Percentiles rank a stretch among this genome's conserved stretches.
phyloP scores from a whole-genome alignment of 2,888 invertebrate genomes.

The Leucoptera coffeella region DNA sequence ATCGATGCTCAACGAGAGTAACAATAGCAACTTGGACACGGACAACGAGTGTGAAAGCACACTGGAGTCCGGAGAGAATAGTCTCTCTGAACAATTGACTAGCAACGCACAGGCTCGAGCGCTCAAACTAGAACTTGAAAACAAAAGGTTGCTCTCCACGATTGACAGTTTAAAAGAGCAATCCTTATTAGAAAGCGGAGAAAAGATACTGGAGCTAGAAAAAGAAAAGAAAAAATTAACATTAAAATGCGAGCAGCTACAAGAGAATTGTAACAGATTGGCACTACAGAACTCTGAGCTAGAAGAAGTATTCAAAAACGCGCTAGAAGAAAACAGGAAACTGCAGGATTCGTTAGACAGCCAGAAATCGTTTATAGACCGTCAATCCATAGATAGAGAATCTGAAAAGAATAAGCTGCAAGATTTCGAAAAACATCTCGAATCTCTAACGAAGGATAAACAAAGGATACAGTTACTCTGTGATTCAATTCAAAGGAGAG shows the following conservation, averaged over 20 bases:
- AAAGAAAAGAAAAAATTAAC: conserved; percentile 85
- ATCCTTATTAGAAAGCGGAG: conserved; percentile 73
- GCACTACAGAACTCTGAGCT: conserved; percentile 72
- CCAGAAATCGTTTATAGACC: conserved; percentile 61
- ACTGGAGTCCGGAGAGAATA: conserved; percentile 69
- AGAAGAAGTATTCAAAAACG: conserved; percentile 76
- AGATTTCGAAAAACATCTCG: conserved; percentile 70
- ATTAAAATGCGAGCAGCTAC: conserved; percentile 78
- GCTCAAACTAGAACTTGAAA: conserved; percentile 86
- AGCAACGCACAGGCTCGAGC: conserved; percentile 86
- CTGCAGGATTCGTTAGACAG: conserved; percentile 74
- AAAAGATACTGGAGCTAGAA: conserved; percentile 78
- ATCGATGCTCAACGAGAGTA: conserved; percentile 66
- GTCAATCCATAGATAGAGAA: conserved; percentile 58
- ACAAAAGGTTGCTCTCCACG: conserved; percentile 76
- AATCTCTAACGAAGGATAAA: conserved; percentile 73
- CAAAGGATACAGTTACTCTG: conserved; percentile 75
- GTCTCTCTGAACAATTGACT: conserved; percentile 85
- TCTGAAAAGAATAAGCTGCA: conserved; percentile 64
- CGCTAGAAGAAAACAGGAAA: conserved; percentile 77
- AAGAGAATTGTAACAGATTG: conserved; percentile 68
- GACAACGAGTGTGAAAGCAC: conserved; percentile 61
- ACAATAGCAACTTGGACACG: conserved; percentile 60
- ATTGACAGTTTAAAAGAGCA: conserved; percentile 79
- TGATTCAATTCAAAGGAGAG: conserved; percentile 75